Base-by-base conservation (phyloP, 2,888 invertebrate genomes). In the Liodrosophila aerea region DNA sequence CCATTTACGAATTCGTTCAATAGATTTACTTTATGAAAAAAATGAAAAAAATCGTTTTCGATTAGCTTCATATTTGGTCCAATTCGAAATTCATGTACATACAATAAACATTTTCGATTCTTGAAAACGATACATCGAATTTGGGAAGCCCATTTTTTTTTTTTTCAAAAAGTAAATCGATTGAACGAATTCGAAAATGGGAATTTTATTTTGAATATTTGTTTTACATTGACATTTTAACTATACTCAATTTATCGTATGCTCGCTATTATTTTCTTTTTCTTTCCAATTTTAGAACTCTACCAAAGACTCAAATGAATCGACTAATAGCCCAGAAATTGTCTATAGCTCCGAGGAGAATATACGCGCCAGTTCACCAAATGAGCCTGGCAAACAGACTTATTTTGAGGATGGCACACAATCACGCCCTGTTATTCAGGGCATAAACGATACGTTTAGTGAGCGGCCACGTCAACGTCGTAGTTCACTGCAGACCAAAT, bases 381-480 rank as follows among this genome's bases (percentile, higher is more conserved):
- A 87, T 51, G 89, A 89, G 36, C 84, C 84, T 0, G 85, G 80
- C 46, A 87, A 88, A 51, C 60, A 83, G 37, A 86, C 87, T 5
- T 89, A 78, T 62, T 88, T 88, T 22, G 89, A 89, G 47, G 88
- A 88, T 68, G 86, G 85, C 64, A 74, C 85, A 44, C 82, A 80
- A 54, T 54, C 81, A 4, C 83, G 83, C 29, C 74, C 75, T 9
- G 60, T 76, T 8, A 81, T 87, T n/a, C 78, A 86, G 71, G 83
- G 84, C 12, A 72, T 87, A 16, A 81, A 73, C 50, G 88, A 87
- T 34, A 60, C 85, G 30, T 80, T 86, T 33, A 89, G 87, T 52
- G 90, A 90, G 49, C 87, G 89, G 18, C 87, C 88, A 64, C 87
- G 90, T 5, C 87, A 90, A 52, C 87, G 90, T 54, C 89, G 89